Conservation (phyloP, 1,140 invertebrate genomes). For the Rhyacophila brunnea region DNA sequence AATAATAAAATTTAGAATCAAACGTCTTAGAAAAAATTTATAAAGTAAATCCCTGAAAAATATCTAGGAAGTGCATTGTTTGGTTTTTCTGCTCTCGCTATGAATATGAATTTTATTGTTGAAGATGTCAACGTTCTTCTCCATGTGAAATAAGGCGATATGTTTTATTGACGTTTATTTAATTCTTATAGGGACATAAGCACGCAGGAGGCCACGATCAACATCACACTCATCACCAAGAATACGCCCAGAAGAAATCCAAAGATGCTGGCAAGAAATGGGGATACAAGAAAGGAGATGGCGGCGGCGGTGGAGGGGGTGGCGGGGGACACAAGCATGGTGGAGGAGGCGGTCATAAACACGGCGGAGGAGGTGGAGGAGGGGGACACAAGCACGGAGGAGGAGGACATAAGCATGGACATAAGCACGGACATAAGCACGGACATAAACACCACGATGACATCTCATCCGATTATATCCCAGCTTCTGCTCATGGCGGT, state of each 20-base stretch:
- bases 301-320: conserved; percentile 29
- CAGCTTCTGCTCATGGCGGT: not conserved
- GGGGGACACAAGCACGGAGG: conserved; percentile 34
- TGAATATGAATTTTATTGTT: no score
- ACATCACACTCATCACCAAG: conserved; percentile 51
- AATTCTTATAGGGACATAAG: conserved; percentile 52
- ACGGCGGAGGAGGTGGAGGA: not conserved
- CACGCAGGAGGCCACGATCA: conserved; percentile 54
- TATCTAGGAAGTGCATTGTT: no score
- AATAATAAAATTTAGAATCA: no score
- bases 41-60: no score
- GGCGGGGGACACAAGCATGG: conserved; percentile 11
- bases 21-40: no score
- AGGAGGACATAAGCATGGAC: conserved; percentile 36
- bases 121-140: not conserved
- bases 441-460: conserved; percentile 2
- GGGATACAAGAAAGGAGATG: conserved; percentile 52
- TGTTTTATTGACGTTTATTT: conserved; percentile 7
- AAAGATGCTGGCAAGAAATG: conserved; percentile 59
- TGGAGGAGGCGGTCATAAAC: not conserved
- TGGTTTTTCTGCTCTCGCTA: no score
- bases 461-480: not conserved
- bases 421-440: not conserved
- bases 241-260: conserved; percentile 50
- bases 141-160: conserved; percentile 5